Evolutionary conservation across 2,888 invertebrate species (phyloP).

Genomic region (Cephus rjabovi): DNA sequence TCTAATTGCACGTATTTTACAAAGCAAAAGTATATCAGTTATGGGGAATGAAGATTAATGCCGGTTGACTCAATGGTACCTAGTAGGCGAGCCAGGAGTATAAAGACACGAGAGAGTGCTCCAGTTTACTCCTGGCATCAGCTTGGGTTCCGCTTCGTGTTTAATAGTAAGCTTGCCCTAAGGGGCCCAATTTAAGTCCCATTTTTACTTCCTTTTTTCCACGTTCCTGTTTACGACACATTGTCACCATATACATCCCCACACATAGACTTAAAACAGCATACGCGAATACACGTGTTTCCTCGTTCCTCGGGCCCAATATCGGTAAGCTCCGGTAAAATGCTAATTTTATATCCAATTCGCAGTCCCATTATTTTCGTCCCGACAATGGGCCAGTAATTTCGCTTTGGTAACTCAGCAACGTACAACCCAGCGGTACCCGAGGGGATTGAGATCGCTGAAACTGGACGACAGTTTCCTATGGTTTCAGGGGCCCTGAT

Average conservation of each 20-base stretch:
- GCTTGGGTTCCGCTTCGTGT: background rate
- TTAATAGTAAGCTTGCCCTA: background rate
- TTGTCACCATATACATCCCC: background rate
- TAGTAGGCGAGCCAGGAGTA: background rate
- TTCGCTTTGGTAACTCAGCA: background rate
- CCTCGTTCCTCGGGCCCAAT: background rate
- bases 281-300: background rate
- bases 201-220: background rate
- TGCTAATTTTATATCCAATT: background rate
- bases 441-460: background rate
- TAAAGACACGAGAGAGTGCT: background rate
- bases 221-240: background rate
- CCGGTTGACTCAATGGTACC: background rate
- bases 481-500: background rate
- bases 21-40: background rate
- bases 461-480: background rate
- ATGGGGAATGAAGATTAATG: slow-evolving; percentile 2
- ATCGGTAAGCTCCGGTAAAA: background rate
- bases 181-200: background rate
- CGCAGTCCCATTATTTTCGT: background rate
- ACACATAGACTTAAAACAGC: background rate
- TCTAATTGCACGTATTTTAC: background rate
- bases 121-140: background rate
- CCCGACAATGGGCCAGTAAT: background rate
- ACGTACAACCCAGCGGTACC: background rate